Evolutionary conservation across 2,113 vertebrate genomes (phyloP).

Genomic region (Euleptes europaea): DNA sequence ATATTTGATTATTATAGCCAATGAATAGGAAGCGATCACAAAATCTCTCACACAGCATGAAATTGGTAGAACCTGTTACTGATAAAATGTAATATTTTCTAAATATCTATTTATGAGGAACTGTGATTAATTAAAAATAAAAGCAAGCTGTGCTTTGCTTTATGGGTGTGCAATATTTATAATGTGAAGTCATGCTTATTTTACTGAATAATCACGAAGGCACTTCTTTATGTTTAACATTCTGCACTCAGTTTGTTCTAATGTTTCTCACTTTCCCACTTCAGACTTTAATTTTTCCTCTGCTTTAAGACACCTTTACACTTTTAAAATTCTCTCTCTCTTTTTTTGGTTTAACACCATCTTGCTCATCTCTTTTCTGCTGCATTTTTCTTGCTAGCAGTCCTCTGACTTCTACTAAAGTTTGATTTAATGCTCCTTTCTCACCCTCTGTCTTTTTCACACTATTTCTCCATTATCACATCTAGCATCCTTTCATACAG

Average conservation of each 20-base stretch:
- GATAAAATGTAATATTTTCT: background rate
- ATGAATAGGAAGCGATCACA: background rate
- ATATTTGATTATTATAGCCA: background rate
- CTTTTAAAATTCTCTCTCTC: background rate
- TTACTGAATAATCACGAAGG: background rate
- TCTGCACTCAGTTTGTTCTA: background rate
- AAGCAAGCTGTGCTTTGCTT: background rate
- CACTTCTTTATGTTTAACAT: background rate
- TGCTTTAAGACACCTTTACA: constrained; percentile 7
- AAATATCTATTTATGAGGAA: background rate
- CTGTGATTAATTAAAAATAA: background rate
- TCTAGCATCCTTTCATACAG: background rate
- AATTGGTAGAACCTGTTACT: background rate
- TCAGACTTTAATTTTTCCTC: constrained; percentile 11
- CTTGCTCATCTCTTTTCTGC: background rate
- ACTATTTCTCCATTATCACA: background rate
- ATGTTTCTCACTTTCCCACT: constrained; percentile 8
- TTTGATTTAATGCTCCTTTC: background rate
- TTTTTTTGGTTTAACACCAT: background rate
- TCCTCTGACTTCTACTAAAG: background rate
- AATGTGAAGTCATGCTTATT: background rate
- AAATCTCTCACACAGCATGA: background rate
- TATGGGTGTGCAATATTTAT: background rate
- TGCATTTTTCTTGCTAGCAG: background rate
- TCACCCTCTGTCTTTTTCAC: background rate